phyloP scores from a whole-genome alignment of 2,797 vertebrate genomes.

The Choloepus didactylus region DNA sequence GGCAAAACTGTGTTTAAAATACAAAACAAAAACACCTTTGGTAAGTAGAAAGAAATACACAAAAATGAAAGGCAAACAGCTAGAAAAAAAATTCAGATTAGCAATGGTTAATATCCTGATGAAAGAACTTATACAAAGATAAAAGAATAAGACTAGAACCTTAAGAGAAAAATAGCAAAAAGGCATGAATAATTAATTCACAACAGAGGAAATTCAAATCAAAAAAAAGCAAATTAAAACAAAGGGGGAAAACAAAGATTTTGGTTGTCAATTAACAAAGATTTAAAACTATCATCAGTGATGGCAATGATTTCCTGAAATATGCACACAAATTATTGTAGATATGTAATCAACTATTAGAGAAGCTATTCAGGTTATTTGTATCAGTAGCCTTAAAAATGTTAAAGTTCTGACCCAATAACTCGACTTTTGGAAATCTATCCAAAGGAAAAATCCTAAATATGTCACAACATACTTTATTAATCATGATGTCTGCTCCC shows the following conservation, averaged over 20 bases:
- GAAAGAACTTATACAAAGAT: conserved; percentile 29
- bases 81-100: background rate
- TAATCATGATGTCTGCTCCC: background rate
- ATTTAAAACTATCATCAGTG: conserved; percentile 41
- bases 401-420: conserved; percentile 28
- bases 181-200: background rate
- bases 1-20: background rate
- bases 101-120: conserved; percentile 38
- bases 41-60: background rate
- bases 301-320: conserved; percentile 23
- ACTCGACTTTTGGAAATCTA: conserved; percentile 33
- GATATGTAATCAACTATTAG: conserved; percentile 47
- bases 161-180: conserved; percentile 38
- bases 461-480: background rate
- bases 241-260: background rate
- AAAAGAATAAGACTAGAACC: conserved; percentile 38
- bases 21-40: background rate
- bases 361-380: conserved; percentile 32
- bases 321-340: background rate
- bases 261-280: conserved; percentile 13
- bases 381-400: conserved; percentile 39
- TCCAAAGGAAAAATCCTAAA: background rate
- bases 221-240: conserved; percentile 48
- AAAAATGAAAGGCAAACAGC: background rate
- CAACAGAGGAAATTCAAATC: conserved; percentile 40